Evolutionary conservation across 2,113 vertebrate species (phyloP).

Genomic region (Hiodon alosoides): DNA sequence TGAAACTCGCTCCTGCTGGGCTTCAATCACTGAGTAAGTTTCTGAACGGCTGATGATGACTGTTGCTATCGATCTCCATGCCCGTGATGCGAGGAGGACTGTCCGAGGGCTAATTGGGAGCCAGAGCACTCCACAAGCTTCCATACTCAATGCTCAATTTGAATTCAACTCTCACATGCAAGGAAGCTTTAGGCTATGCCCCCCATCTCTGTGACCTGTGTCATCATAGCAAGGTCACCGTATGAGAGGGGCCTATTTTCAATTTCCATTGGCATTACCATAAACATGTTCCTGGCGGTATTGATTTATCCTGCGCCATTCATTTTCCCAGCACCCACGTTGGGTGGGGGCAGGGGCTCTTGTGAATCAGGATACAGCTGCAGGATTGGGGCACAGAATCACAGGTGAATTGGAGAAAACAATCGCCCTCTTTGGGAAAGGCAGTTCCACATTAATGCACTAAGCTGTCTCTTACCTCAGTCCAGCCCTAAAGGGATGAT

Average conservation of each 20-base stretch:
- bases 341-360: too few species aligned
- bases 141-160: background rate
- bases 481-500: background rate
- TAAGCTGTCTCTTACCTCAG: background rate
- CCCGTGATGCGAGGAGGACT: too few species aligned
- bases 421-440: background rate
- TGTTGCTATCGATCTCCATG: background rate
- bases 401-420: background rate
- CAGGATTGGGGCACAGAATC: background rate
- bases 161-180: too few species aligned
- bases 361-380: background rate
- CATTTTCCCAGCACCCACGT: background rate
- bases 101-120: too few species aligned
- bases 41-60: background rate
- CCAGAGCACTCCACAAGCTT: too few species aligned
- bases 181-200: background rate
- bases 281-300: constrained; percentile 1
- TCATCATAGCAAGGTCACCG: constrained; percentile 8
- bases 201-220: background rate
- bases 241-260: background rate
- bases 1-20: background rate
- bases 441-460: background rate
- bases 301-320: background rate
- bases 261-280: constrained; percentile 5
- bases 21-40: background rate